Evolutionary conservation across 2,113 vertebrate species (phyloP).

Genomic region (Phocoena sinus): DNA sequence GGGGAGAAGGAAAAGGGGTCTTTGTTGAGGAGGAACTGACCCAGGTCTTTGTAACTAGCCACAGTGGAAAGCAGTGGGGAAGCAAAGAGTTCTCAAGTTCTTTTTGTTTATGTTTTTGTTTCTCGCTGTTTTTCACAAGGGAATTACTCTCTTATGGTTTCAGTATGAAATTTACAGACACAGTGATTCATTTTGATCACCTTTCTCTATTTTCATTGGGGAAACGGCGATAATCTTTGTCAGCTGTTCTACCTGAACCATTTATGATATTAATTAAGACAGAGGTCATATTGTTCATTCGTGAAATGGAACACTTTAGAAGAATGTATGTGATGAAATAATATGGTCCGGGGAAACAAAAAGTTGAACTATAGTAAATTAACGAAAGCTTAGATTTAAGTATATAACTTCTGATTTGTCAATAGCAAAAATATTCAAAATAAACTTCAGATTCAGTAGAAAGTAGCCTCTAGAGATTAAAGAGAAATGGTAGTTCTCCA

Average conservation of each 20-base stretch:
- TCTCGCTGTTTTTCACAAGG: not conserved
- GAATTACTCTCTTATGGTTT: not conserved
- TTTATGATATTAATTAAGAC: not conserved
- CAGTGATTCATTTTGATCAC: not conserved
- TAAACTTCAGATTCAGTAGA: conserved; percentile 11
- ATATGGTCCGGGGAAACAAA: not conserved
- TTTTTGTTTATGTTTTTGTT: not conserved
- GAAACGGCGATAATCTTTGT: not conserved
- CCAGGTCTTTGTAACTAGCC: not conserved
- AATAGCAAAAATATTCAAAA: not conserved
- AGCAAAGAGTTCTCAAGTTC: not conserved
- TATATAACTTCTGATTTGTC: not conserved
- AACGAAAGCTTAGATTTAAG: conserved; percentile 5
- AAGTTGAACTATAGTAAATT: not conserved
- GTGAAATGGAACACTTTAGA: conserved; percentile 2
- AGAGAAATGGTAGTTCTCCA: not conserved
- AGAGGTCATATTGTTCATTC: not conserved
- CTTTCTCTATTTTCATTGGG: not conserved
- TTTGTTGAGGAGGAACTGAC: not conserved
- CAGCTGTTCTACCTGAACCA: not conserved
- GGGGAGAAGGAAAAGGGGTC: not conserved
- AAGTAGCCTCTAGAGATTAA: not conserved
- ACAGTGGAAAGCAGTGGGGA: not conserved
- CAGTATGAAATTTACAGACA: not conserved
- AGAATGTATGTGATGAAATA: not conserved